These are phyloP conservation scores for Pyrocephalus nanus DNA, from an alignment of 2,797 vertebrate species.

Conservation along the genomic window DNA sequence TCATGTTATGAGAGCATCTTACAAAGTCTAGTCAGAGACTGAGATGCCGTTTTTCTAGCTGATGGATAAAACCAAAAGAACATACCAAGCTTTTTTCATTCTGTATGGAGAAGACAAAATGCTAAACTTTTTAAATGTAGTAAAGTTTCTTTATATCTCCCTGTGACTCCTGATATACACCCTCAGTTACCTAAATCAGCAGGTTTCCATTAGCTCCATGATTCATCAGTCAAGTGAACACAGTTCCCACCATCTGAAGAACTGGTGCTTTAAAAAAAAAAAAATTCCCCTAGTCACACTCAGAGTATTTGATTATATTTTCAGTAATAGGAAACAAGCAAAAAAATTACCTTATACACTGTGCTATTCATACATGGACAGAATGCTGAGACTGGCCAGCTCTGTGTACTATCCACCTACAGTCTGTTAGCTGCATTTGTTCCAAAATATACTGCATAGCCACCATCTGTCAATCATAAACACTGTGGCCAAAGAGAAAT, in stretches of 20 bases:
- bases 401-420: neutral
- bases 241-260: neutral
- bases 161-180: neutral
- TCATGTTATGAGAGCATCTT: neutral
- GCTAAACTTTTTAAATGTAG: neutral
- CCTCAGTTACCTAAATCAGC: neutral
- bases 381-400: neutral
- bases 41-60: neutral
- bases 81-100: neutral
- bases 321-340: neutral
- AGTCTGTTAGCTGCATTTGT: conserved; percentile 6
- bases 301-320: neutral
- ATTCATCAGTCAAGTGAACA: neutral
- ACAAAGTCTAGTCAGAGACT: neutral
- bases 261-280: neutral
- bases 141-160: neutral
- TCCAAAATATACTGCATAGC: neutral
- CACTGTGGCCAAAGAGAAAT: neutral
- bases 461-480: conserved; percentile 8
- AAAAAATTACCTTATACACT: neutral
- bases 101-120: neutral
- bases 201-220: neutral
- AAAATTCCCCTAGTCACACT: neutral
- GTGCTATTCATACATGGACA: neutral
- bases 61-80: neutral